Base-by-base conservation (phyloP, 1,140 invertebrate species). In the Caenorhabditis inopinata region DNA sequence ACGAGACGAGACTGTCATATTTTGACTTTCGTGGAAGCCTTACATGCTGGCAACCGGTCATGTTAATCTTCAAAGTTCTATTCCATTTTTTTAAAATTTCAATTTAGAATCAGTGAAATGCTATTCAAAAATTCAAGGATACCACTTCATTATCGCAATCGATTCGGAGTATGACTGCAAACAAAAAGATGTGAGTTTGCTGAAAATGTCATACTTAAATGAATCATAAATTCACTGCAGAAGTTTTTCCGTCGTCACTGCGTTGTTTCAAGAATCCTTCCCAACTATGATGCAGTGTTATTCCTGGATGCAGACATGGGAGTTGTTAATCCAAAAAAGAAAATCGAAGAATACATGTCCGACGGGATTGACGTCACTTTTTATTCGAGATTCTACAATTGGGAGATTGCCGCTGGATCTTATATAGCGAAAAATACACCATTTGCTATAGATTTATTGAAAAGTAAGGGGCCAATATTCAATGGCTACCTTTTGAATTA, bases 271-370 rank as follows among this genome's bases (percentile, higher is more conserved):
- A 38, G 48, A 32, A 32, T 81, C 32, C 47, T 82, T 9, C 16
- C 45, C 2, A 7, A 79, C 7, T 77, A 77, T 27, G 51, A 68
- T 48, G 83, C 4, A 38, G 21, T 78, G 23, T 45, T 82, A 6
- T 82, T 82, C 46, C 25, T 82, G 25, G 81, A 82, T 25, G 81
- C 81, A 18, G 81, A 82, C 46, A 14, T 23, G 9, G 80, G 80
- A 35, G 80, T 82, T 75, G 75, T 82, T 14, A 82, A 82, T 53
- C 80, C 81, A 4, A 51, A 49, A n/a, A 58, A 51, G 77, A 78
- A 27, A 23, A 82, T 83, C 5, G 81, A 83, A 82, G 81, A 83
- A 68, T 83, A 45, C 18, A 62, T 83, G 23, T 73, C 82, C 47
- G 9, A 3, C 12, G n/a, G 23, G n/a, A 58, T 82, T 27, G 80